Evolutionary conservation across 2,888 invertebrate genomes (phyloP), one percentile per base, ranked within the genome.

Genomic region (Adineta ricciae): DNA sequence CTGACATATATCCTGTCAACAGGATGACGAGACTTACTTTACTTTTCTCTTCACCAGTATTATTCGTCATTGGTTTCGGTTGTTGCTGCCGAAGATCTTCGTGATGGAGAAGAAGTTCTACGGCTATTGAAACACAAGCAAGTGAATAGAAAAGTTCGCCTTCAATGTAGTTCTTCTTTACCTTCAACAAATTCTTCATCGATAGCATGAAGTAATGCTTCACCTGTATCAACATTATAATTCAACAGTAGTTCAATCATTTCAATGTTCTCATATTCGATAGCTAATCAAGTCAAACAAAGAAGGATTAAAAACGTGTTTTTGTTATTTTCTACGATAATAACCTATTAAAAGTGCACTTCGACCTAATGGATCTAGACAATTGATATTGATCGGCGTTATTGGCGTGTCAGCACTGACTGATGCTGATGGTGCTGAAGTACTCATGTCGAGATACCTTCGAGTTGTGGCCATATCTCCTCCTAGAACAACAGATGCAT

Each of bases 101-200:
- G n/a, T 78, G 78, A 16, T 78, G 78, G n/a, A 78, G 78, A n/a
- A 78, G 41, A 41, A 78, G n/a, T 41, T 78, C 41, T 1, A 78
- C 41, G 41, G 78, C 78, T 78, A 32, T 64, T 36, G 5, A 78
- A 72, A 41, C 5, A 64, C 2, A 41, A n/a, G 14, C 0, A 38
- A 9, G 3, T 78, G 32, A 38, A 19, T 38, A 7, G 2, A 36
- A 72, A 16, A 2, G 36, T 36, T 36, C 7, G 2, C 24, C 21
- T 73, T 2, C 21, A 21, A 2, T 32, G 36, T 24, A 16, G 11
- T 36, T 41, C 8, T 41, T 36, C 4, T n/a, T 11, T 41, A 78
- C 78, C 98, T 91, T 98, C 97, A 32, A 97, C 96, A 89, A 97
- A 97, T 91, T 97, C 97, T 52, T 95, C 98, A 49, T 96, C 95